These are phyloP conservation scores for Oscheius sp. DNA, from an alignment of 2,888 invertebrate genomes.

Conservation along the genomic window DNA sequence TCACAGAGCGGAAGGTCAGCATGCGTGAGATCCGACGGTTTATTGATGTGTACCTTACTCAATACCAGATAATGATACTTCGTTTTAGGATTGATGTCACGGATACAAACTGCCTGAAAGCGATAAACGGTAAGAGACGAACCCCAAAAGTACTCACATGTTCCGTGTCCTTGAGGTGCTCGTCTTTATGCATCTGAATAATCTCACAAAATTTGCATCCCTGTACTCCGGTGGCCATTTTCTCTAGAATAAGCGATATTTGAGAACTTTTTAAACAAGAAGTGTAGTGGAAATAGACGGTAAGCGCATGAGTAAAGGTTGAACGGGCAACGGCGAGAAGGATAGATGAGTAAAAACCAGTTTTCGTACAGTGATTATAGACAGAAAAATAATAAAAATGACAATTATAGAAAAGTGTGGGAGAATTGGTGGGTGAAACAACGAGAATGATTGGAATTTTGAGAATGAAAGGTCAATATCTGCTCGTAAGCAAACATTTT, in stretches of 20 bases:
- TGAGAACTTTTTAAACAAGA: background rate
- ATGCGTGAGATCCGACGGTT: constrained; percentile 72
- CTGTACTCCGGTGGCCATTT: constrained; percentile 42
- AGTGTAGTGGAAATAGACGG: background rate
- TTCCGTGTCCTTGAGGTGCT: constrained; percentile 46
- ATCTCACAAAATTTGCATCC: constrained; percentile 65
- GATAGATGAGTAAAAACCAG: constrained; percentile 5
- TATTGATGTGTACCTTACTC: constrained; percentile 73
- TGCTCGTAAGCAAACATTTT: too few species aligned
- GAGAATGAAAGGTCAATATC: too few species aligned
- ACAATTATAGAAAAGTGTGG: too few species aligned
- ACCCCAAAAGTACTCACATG: constrained; percentile 41
- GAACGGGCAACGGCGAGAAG: background rate
- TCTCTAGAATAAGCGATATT: background rate
- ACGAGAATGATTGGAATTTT: too few species aligned
- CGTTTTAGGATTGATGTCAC: constrained; percentile 74
- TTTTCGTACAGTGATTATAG: background rate
- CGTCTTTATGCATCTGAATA: constrained; percentile 50
- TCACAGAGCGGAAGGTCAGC: constrained; percentile 71
- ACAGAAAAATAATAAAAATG: background rate
- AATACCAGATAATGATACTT: constrained; percentile 74
- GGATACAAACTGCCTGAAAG: constrained; percentile 58
- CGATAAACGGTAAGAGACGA: background rate
- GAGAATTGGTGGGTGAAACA: too few species aligned
- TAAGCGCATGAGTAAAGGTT: constrained; percentile 17